These are phyloP conservation scores for Scaptomyza parva DNA, from an alignment of 2,888 invertebrate genomes.

Conservation along the genomic window DNA sequence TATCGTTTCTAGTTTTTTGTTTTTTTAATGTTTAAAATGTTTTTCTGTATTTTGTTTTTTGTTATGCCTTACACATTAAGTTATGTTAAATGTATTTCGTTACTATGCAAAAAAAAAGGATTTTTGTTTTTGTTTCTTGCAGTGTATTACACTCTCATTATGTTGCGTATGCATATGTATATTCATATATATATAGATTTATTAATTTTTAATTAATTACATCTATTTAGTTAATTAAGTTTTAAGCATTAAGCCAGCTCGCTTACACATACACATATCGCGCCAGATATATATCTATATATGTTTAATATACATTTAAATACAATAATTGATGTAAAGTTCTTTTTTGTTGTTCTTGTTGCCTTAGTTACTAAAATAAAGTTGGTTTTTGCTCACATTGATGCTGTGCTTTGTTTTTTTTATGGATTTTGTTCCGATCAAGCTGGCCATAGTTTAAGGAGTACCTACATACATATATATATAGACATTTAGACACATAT, in stretches of 20 bases:
- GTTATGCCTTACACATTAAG: slow-evolving; percentile 39
- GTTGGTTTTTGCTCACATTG: slow-evolving; percentile 52
- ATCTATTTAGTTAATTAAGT: slow-evolving; percentile 59
- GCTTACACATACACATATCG: slow-evolving; percentile 47
- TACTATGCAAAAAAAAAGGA: slow-evolving; percentile 65
- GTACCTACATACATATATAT: slow-evolving; percentile 4
- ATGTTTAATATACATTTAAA: slow-evolving; percentile 53
- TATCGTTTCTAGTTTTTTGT: slow-evolving; percentile 46
- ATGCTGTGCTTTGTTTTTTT: slow-evolving; percentile 42
- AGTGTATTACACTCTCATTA: slow-evolving; percentile 49
- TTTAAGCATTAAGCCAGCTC: slow-evolving; percentile 61
- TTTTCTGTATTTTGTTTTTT: slow-evolving; percentile 33
- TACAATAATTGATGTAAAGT: slow-evolving; percentile 60
- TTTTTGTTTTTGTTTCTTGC: slow-evolving; percentile 15
- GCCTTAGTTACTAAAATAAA: slow-evolving; percentile 48
- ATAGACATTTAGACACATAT: too few species aligned
- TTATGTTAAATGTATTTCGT: slow-evolving; percentile 41
- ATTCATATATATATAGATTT: slow-evolving; percentile 16
- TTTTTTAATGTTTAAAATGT: slow-evolving; percentile 35
- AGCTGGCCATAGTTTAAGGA: slow-evolving; percentile 27
- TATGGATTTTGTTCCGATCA: slow-evolving; percentile 44
- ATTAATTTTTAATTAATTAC: slow-evolving; percentile 18
- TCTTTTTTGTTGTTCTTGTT: slow-evolving; percentile 9
- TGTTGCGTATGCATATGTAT: too few species aligned
- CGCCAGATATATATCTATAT: slow-evolving; percentile 45